Evolutionary conservation across 1,140 invertebrate genomes (phyloP), one percentile per base, ranked within the genome.

Genomic region (Schlechtendalia chinensis): DNA sequence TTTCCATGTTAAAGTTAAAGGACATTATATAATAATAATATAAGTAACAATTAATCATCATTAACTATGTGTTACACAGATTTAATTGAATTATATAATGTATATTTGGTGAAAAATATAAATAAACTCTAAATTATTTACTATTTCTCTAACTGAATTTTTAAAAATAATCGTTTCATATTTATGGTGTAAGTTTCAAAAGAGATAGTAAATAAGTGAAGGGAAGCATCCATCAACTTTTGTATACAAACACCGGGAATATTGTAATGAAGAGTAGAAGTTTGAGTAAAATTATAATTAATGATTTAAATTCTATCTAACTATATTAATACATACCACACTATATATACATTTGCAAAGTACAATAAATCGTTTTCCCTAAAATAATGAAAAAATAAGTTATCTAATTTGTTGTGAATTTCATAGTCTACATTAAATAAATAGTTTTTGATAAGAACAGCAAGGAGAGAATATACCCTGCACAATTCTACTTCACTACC

Each of bases 251-350:
- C 27, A 29, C 17, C 32, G 32, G 32, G 32, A 8, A 63, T 17
- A 63, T 19, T 65, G 11, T n/a, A 65, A 65, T 32, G 10, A 39
- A 22, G 10, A 39, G 10, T 1, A 22, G 19, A 39, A 39, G 17
- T 39, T n/a, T 11, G 61, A 65, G n/a, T 65, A 39, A 39, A 65
- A 65, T 39, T 10, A 39, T 65, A 39, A 39, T 65, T 65, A 65
- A 39, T 65, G 17, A 65, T 39, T 65, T 32, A 11, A 65, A 32
- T n/a, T 39, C 0, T 65, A 65, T 11, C 61, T 65, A 32, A 32
- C 16, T 29, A 29, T 63, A n/a, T 39, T 4, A 39, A 39, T 39
- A 39, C 3, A 39, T 39, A 39, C 8, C 32, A 8, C 10, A 16
- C 16, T 8, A 61, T 65, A n/a, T 32, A 65, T 65, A 65, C 11